Evolutionary conservation across 2,113 vertebrate species (phyloP), one percentile per base, ranked within the genome.

Genomic region (Misgurnus mizolepis): DNA sequence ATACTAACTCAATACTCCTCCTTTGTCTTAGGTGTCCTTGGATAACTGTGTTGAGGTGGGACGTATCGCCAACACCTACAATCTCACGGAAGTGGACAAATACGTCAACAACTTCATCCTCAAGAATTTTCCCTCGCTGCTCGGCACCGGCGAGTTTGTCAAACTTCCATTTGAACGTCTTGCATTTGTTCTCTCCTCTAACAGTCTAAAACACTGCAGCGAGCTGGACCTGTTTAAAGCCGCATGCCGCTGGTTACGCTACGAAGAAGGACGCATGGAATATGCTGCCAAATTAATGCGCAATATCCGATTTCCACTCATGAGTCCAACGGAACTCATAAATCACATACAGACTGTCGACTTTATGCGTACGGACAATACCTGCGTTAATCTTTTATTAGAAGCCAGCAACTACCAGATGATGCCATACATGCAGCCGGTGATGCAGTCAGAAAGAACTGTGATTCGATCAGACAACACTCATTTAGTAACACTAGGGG

Each of bases 341-440:
- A 99, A 98, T 90, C 96, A 98, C 0, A 96, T 99, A 55, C 98
- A 99, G 85, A 98, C 96, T 0, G 97, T 99, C 84, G 98, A 99
- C 91, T 98, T 98, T 89, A 98, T 99, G 97, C 95, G 96, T 86
- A 97, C 96, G 62, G 96, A 97, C 92, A 98, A 98, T 80, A 96
- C 95, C 0, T 99, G 98, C 1, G 97, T 99, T 74, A 99, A 99
- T 92, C 89, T 99, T 79, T 95, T 99, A 39, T 90, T 99, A 91
- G 98, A 99, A 89, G 98, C 98, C 89, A 99, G 97, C 92, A 99
- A 99, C 87, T 99, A 99, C 94, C 98, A 99, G 90, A 99, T 99
- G 97, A 98, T 99, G 98, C 98, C 98, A 4, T 98, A 95, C 89
- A 99, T 99, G 97, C 98, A 99, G 81, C 98, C 98, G 0, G 98